These are phyloP conservation scores for Artemia franciscana DNA, from an alignment of 1,140 invertebrate genomes.

Conservation along the genomic window DNA sequence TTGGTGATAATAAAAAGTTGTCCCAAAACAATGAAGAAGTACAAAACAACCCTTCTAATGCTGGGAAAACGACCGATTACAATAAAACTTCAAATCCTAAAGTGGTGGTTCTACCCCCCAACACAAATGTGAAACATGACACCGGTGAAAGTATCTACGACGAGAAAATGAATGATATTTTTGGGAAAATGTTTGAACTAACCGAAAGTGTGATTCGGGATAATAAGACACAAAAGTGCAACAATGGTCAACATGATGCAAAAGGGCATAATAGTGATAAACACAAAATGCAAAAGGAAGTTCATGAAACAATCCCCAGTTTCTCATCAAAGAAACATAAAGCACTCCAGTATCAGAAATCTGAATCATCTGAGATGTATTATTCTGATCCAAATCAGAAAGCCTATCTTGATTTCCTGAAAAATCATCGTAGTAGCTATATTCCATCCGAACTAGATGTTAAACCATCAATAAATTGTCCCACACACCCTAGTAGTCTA, in stretches of 20 bases:
- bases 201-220: not conserved
- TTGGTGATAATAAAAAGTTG: not conserved
- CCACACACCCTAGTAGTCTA: not conserved
- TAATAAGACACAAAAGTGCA: not conserved
- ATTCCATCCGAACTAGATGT: too few species aligned
- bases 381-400: not conserved
- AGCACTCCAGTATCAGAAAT: not conserved
- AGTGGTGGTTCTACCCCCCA: too few species aligned
- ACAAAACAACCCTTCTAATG: too few species aligned
- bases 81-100: too few species aligned
- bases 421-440: not conserved
- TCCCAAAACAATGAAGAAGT: too few species aligned
- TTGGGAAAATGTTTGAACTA: not conserved
- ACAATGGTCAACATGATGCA: not conserved
- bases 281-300: not conserved
- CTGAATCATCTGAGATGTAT: not conserved
- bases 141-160: too few species aligned
- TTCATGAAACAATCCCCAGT: not conserved
- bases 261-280: not conserved
- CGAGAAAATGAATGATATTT: not conserved
- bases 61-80: too few species aligned
- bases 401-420: not conserved
- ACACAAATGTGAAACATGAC: too few species aligned
- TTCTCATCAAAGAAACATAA: not conserved
- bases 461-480: too few species aligned